Evolutionary conservation across 2,797 vertebrate species (phyloP), one percentile per base, ranked within the genome.

Genomic region (Lemur catta): DNA sequence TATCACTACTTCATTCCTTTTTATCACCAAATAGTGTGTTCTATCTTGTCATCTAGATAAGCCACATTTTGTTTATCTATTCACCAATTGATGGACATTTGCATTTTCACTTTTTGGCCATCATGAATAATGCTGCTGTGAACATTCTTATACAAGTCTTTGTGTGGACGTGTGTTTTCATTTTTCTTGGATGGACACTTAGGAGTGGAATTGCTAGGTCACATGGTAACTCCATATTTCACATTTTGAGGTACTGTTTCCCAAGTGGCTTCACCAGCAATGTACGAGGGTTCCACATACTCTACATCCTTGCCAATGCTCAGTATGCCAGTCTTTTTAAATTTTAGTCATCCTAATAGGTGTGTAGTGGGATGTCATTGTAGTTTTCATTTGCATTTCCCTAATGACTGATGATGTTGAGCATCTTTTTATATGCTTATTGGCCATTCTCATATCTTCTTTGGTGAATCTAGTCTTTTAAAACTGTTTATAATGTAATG

Each of bases 311-410:
- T 86, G 57, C 50, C 41, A 46, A 35, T 2, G 20, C 55, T 89
- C 30, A 10, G 2, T 55, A 26, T 92, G 20, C 38, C 48, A 59
- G 26, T 91, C 59, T 96, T 72, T 69, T 18, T 24, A 92, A 79
- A 35, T 55, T 76, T 80, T 85, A 87, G 65, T 50, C 35, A 12
- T 89, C 57, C 22, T 93, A 48, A 18, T 71, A 43, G 7, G 2
- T 79, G 14, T 46, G 20, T 75, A 38, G 30, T 87, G 12, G 28
- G 38, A 80, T 59, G 43, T 69, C 24, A 7, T 18, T 86, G 12
- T 74, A 86, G 48, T 84, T 95, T 84, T 79, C 35, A 82, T 86
- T 79, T 84, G 50, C 38, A 30, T 95, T 91, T 84, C 26, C 15
- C 59, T 95, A 22, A 76, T 82, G 18, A 76, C 43, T 71, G 35